phyloP scores from a whole-genome alignment of 2,797 vertebrate species.

The Brachymystax lenok region DNA sequence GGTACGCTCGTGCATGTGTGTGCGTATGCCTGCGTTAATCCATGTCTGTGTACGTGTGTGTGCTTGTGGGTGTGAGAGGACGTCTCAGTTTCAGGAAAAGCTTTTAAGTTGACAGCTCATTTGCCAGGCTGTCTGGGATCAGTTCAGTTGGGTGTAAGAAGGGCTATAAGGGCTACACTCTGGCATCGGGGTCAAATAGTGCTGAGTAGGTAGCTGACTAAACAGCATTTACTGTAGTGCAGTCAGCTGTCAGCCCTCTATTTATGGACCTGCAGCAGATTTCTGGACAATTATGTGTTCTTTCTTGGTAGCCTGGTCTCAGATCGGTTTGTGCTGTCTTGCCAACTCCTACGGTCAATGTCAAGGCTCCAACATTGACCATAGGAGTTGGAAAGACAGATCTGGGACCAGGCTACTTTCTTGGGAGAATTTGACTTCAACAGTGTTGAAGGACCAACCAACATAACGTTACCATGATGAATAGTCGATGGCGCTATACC shows the following conservation, averaged over 20 bases:
- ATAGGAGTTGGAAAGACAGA: background rate
- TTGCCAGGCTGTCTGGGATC: constrained; percentile 55
- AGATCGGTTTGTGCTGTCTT: background rate
- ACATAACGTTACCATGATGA: too few relatives aligned
- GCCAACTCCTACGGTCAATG: background rate
- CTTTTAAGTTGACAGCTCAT: constrained; percentile 75
- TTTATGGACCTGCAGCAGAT: constrained; percentile 9
- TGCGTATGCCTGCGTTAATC: background rate
- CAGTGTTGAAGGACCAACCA: background rate
- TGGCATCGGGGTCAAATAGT: constrained; percentile 53
- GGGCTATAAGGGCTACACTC: constrained; percentile 43
- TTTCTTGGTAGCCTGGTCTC: constrained; percentile 15
- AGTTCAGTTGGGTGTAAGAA: constrained; percentile 55
- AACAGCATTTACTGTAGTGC: constrained; percentile 33
- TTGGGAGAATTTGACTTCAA: background rate
- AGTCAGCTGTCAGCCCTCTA: constrained; percentile 36
- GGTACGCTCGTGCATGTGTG: background rate
- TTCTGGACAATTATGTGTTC: constrained; percentile 12
- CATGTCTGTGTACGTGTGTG: background rate
- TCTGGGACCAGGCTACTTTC: background rate
- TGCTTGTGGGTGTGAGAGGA: constrained; percentile 37
- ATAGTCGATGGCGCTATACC: too few relatives aligned
- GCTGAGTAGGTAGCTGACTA: constrained; percentile 56
- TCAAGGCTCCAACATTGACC: background rate
- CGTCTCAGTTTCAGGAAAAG: constrained; percentile 69